Evolutionary conservation across 2,888 invertebrate species (phyloP).

Genomic region (Callimorpha dominula): DNA sequence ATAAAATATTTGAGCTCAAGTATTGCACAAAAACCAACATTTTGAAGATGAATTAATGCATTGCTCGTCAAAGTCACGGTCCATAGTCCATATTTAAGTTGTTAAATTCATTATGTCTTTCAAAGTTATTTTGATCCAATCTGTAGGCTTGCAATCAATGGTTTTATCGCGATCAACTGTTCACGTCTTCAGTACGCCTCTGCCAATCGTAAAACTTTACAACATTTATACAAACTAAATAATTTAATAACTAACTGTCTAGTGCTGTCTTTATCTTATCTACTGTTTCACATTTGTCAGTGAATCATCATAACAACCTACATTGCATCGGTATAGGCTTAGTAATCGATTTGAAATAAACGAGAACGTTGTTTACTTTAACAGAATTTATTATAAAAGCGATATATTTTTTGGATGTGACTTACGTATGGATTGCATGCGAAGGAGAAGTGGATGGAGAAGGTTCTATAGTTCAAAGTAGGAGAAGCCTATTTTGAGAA

Average conservation of each 20-base stretch:
- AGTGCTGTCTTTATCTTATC: conserved; percentile 18
- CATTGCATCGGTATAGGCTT: conserved; percentile 7
- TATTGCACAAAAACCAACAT: not conserved
- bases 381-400: not conserved
- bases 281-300: conserved; percentile 23
- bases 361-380: conserved; percentile 1
- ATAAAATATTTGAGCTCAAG: not conserved
- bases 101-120: not conserved
- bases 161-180: not conserved
- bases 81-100: not conserved
- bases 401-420: not conserved
- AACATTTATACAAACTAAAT: not conserved
- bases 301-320: conserved; percentile 46
- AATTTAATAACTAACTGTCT: not conserved
- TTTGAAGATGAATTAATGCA: not conserved
- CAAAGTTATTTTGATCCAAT: not conserved
- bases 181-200: not conserved
- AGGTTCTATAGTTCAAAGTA: not conserved
- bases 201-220: not conserved
- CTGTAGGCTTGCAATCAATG: not conserved
- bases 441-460: not conserved
- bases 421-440: not conserved
- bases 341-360: conserved; percentile 7
- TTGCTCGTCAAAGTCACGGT: not conserved
- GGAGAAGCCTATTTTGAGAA: too few relatives aligned